Evolutionary conservation across 2,888 invertebrate species (phyloP).

Genomic region (Cephalotes varians): DNA sequence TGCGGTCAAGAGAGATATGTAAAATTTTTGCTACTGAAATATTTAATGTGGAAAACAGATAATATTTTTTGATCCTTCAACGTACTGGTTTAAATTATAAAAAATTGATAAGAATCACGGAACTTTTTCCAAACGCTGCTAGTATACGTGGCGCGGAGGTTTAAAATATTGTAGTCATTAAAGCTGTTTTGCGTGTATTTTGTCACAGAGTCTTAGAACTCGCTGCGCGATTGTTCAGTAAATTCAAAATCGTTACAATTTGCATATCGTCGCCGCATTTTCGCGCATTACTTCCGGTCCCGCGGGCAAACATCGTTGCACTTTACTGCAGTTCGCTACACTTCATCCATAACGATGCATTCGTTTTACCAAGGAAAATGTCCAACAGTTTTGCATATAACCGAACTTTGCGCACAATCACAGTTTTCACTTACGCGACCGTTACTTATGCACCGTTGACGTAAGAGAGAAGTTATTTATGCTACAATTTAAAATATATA

Average conservation of each 20-base stretch:
- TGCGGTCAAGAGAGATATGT: not conserved
- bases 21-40: constrained; percentile 6
- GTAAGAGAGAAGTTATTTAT: constrained; percentile 1
- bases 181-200: constrained; percentile 48
- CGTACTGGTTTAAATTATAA: not conserved
- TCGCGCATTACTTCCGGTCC: constrained; percentile 55
- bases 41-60: not conserved
- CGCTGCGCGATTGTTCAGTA: constrained; percentile 68
- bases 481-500: not conserved
- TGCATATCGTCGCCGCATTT: constrained; percentile 71
- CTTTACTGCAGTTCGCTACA: constrained; percentile 35
- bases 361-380: constrained; percentile 18
- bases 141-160: constrained; percentile 6
- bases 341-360: constrained; percentile 36
- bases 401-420: constrained; percentile 16
- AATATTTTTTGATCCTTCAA: not conserved
- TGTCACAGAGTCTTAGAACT: constrained; percentile 54
- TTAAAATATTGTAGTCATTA: constrained; percentile 42
- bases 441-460: not conserved
- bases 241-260: constrained; percentile 69
- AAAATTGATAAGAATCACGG: not conserved
- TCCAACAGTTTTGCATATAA: constrained; percentile 23
- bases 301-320: constrained; percentile 37
- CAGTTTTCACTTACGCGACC: constrained; percentile 16
- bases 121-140: constrained; percentile 27